phyloP scores from a whole-genome alignment of 2,888 invertebrate genomes.

The Koerneria pararmatus region DNA sequence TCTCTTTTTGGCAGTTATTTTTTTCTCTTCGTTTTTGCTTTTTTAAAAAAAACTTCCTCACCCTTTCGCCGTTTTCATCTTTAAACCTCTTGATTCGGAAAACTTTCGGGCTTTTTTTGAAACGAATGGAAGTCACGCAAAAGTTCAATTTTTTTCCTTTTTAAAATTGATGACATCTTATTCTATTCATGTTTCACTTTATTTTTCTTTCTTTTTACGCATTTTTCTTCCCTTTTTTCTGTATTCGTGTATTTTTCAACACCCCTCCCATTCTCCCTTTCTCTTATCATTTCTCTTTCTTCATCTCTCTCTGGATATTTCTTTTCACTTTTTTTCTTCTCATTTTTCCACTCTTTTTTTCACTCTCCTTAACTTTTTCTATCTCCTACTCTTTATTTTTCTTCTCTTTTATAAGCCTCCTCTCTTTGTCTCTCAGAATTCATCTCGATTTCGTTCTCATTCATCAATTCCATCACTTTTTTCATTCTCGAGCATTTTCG shows the following conservation, averaged over 20 bases:
- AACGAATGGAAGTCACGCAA: no score
- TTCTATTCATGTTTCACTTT: neutral
- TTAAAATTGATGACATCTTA: no score
- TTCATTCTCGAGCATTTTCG: neutral
- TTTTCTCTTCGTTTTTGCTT: no score
- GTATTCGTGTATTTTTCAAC: neutral
- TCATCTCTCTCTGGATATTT: neutral
- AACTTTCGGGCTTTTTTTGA: neutral
- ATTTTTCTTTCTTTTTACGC: no score
- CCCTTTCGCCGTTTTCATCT: no score
- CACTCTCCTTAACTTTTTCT: neutral
- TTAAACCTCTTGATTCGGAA: constrained; percentile 9
- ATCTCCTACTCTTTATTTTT: neutral
- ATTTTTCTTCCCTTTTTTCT: neutral
- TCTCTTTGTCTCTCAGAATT: neutral
- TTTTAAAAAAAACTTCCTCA: no score
- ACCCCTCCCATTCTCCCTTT: neutral
- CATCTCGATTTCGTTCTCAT: neutral
- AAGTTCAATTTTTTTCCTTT: neutral
- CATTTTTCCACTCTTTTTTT: constrained; percentile 6
- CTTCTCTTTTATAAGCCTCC: neutral
- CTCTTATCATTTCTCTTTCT: neutral
- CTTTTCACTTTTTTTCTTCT: constrained; percentile 15
- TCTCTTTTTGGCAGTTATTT: no score
- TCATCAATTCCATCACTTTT: neutral